Base-by-base conservation (phyloP, 2,113 vertebrate species). In the Xiphophorus maculatus region DNA sequence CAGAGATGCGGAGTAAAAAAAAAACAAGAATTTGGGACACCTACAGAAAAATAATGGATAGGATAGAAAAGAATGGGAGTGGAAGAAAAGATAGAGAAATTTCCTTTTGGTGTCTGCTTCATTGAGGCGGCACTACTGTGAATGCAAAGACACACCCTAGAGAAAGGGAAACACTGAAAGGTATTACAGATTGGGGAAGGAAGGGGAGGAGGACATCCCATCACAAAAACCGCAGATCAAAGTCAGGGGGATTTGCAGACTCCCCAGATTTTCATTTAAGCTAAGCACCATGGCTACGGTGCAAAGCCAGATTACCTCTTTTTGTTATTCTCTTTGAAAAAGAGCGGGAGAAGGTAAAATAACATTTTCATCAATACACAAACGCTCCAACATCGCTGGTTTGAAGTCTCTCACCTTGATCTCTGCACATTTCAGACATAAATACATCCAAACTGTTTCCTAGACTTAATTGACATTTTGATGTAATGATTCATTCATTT, bases 261-360 rank as follows among this genome's bases (percentile, higher is more conserved):
- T 84, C 83, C 74, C 82, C 79, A 64, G 79, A 89, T 86, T 90
- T 90, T 88, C 78, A 85, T 91, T 89, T 87, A 76, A 83, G 73
- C 85, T 80, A 79, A 87, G 82, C 80, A 71, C 70, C 87, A 76
- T 58, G 48, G 83, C 84, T 76, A 71, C 74, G 76, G 62, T 27
- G 69, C 74, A 81, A 86, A 88, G 78, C 81, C 90, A 90, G 91
- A 89, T 91, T 88, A 90, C 84, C 85, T 82, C 81, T 85, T 81
- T 74, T 69, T 63, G 85, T 88, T 82, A 86, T 91, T 87, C 87
- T 85, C 85, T 84, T 84, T 85, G 80, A 88, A 84, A 82, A 70
- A 71, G 76, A 84, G 74, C 11, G 44, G 37, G 28, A 74, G 66
- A 54, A 40, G 48, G 63, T 76, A 60, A 78, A 74, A 78, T 66